A percentile compares a stretch with the other conserved stretches of the same genome.
phyloP scores from a whole-genome alignment of 2,797 vertebrate species.

The Sebastes elongatus region DNA sequence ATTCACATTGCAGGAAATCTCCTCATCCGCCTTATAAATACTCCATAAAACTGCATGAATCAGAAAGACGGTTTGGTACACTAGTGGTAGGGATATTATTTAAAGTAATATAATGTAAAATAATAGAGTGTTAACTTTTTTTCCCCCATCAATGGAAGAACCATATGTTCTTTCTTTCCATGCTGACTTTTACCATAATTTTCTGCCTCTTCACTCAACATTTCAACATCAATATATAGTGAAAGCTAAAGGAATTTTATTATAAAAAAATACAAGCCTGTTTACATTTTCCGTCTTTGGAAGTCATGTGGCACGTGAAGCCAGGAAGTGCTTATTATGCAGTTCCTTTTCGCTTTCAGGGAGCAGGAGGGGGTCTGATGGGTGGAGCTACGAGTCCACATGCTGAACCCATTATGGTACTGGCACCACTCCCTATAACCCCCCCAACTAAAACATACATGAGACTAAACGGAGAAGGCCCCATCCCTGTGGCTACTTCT shows the following conservation, averaged over 20 bases:
- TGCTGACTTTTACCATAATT: neutral
- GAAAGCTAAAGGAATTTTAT: neutral
- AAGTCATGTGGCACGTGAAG: slow-evolving; percentile 52
- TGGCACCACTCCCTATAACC: slow-evolving; percentile 70
- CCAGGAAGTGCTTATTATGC: slow-evolving; percentile 79
- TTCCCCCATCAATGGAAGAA: neutral
- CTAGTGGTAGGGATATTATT: neutral
- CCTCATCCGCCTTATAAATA: slow-evolving; percentile 23
- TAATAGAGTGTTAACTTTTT: neutral
- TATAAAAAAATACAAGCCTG: slow-evolving; percentile 14
- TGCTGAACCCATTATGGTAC: slow-evolving; percentile 83
- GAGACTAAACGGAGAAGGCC: slow-evolving; percentile 61
- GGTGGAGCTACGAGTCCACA: slow-evolving; percentile 72
- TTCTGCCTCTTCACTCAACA: neutral
- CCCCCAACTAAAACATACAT: slow-evolving; percentile 74
- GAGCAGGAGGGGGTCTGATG: slow-evolving; percentile 61
- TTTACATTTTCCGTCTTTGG: slow-evolving; percentile 31
- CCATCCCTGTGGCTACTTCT: slow-evolving; percentile 62
- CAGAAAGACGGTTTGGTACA: neutral
- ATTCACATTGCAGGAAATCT: slow-evolving; percentile 39
- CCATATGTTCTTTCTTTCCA: neutral
- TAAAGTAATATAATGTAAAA: neutral
- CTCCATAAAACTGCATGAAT: slow-evolving; percentile 25
- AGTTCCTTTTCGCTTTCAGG: slow-evolving; percentile 69
- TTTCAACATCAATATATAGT: neutral